Evolutionary conservation across 1,140 invertebrate species (phyloP), one percentile per base, ranked within the genome.

Genomic region (Schmidtea mediterranea): DNA sequence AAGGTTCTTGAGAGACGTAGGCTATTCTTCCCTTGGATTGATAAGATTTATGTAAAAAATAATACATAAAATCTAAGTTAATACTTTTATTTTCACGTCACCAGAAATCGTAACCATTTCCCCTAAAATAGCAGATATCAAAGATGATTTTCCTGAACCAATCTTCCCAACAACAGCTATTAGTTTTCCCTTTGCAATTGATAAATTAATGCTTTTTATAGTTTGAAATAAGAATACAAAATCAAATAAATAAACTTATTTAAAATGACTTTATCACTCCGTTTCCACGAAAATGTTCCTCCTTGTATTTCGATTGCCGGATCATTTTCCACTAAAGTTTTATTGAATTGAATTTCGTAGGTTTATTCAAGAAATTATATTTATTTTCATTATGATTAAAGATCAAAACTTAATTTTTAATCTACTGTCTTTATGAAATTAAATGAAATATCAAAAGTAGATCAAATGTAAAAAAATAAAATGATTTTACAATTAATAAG

Each of bases 1-100:
- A 89, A 1, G 82, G 79, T 67, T 86, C 80, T 61, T 89, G 83
- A 0, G 82, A 73, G 5, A 84, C 82, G 61, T 84, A 87, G 0
- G 82, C 81, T 45, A 83, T 72, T 36, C 69, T 32, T 32, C 26
- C 26, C 26, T 32, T n/a, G n/a, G n/a, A n/a, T n/a, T n/a, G n/a
- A n/a, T 6, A n/a, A n/a, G n/a, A 32, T 32, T 6, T 71, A 41
- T 80, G 80, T 72, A 78, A 51, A 21, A 55, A 41, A 2, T 6
- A 32, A 32, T 32, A 32, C 10, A 6, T 10, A 32, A 32, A 10
- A 6, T 32, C 10, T 32, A 16, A 15, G n/a, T n/a, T n/a, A 6
- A 6, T 19, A 19, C 40, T 5, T 23, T 3, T 19, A 41, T 41
- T 41, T 19, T 41, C 18, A 41, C 40, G 12, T 5, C 3, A 23